These are phyloP conservation scores for Egretta garzetta DNA, from an alignment of 2,113 vertebrate species.

Conservation along the genomic window DNA sequence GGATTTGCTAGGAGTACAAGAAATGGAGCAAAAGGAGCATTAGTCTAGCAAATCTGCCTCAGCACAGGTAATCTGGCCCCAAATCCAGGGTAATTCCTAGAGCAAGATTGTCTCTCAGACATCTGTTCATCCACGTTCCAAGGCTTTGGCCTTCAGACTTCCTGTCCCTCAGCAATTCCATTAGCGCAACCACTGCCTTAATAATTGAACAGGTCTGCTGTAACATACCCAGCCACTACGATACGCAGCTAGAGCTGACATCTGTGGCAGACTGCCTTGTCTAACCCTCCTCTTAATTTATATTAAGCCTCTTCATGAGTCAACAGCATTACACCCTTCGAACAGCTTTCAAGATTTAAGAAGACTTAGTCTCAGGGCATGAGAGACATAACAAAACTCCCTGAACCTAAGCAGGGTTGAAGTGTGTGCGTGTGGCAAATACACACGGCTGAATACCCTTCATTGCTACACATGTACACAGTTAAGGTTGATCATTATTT, in stretches of 20 bases:
- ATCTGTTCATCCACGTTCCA: background rate
- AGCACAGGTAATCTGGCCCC: background rate
- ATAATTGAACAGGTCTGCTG: background rate
- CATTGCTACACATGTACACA: rapidly evolving
- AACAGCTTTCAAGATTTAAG: background rate
- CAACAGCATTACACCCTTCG: constrained; percentile 2
- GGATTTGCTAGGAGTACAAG: background rate
- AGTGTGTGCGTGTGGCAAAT: background rate
- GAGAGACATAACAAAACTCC: background rate
- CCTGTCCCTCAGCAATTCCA: background rate
- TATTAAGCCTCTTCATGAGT: constrained; percentile 19
- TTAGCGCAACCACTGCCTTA: background rate
- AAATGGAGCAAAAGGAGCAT: constrained; percentile 7
- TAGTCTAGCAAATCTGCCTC: constrained; percentile 5
- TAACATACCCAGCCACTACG: background rate
- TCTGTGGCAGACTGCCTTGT: background rate
- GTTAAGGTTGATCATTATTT: background rate
- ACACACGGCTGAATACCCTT: background rate
- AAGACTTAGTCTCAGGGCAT: background rate
- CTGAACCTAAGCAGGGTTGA: background rate
- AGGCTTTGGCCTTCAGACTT: background rate
- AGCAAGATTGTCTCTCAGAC: background rate
- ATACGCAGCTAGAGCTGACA: background rate
- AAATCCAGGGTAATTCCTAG: constrained; percentile 39
- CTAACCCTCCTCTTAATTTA: background rate